Base-by-base conservation (phyloP, 2,113 vertebrate species). In the Porphyrio hochstetteri region DNA sequence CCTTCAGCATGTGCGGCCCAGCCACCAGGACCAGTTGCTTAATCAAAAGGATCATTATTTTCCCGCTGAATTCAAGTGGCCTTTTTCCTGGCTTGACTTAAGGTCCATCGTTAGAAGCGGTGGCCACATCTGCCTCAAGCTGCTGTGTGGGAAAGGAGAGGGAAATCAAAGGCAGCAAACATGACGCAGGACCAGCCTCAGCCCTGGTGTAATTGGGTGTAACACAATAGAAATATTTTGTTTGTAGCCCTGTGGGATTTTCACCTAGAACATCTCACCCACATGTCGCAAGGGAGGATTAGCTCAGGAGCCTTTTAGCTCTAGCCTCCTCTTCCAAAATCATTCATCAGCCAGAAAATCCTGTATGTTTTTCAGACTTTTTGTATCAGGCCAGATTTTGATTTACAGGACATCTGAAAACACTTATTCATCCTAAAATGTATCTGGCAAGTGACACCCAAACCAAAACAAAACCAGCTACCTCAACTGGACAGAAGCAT, bases 21-120 rank as follows among this genome's bases (percentile, higher is more conserved):
- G 33, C 76, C 92, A 31, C 93, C 85, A 33, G 15, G 1, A 1
- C 60, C 13, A 2, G 40, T 52, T 29, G 67, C 80, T 59, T 38
- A 3, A 75, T 74, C 86, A 67, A 80, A 93, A 59, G 70, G 57
- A 76, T 56, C 79, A 33, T 56, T 27, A 53, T 87, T 93, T 94
- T 8, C 74, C 55, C 65, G 15, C 90, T 38, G 60, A 78, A 91
- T 85, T 60, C 82, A 71, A 93, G 88, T 33, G 74, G 36, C 65
- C 21, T 1, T 84, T 69, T 69, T 80, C 75, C 42, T 4, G 2
- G 65, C 63, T 71, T 44, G 38, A 87, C 67, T 42, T 88, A 65
- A 88, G 81, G 76, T 64, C 75, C 44, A 13, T 35, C 36, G 1
- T 56, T 53, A 60, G n/a, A 88, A 91, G 86, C 3, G 1, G 75